Evolutionary conservation across 2,888 invertebrate species (phyloP), one percentile per base, ranked within the genome.

Genomic region (Eristalinus sepulchralis): DNA sequence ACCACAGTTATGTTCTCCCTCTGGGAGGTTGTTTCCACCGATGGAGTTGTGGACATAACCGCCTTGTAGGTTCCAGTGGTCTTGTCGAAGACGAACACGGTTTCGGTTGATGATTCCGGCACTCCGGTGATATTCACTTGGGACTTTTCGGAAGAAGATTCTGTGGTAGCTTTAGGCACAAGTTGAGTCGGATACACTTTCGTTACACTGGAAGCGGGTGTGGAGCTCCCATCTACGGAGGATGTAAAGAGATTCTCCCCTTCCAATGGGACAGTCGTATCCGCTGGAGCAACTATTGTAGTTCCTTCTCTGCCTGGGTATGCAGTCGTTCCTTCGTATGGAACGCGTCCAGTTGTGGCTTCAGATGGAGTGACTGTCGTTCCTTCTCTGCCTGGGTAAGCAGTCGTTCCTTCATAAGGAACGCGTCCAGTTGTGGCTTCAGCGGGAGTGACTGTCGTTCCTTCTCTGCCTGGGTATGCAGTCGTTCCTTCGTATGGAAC

Each of bases 301-400:
- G 75, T 33, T 1, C 31, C 59, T 60, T 27, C 64, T 24, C 11
- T 55, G 5, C 55, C 34, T 10, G 63, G 63, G n/a, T 66, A 62
- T 13, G 78, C 67, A 33, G 81, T 36, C 5, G 76, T 68, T 33
- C 47, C 76, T 31, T 17, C 22, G 3, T 9, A 13, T 6, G 33
- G 34, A 20, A 57, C 27, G 2, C 34, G 34, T 34, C 34, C 34
- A 55, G 22, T 31, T 60, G 11, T 27, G 11, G 60, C 11, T 31
- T 71, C 77, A 24, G 75, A n/a, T n/a, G 64, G 39, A 53, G 13
- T 13, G 5, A n/a, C 53, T 53, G 53, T 53, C n/a, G 78, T 71
- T 71, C 6, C 27, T 63, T 33, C 33, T 33, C 11, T 20, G 27
- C 17, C 63, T 31, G 63, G 60, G 20, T 60, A 60, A 1, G 13